Percentiles rank a stretch among this genome's conserved stretches.
phyloP scores from a whole-genome alignment of 2,888 invertebrate species.

The Synanthedon formicaeformis region DNA sequence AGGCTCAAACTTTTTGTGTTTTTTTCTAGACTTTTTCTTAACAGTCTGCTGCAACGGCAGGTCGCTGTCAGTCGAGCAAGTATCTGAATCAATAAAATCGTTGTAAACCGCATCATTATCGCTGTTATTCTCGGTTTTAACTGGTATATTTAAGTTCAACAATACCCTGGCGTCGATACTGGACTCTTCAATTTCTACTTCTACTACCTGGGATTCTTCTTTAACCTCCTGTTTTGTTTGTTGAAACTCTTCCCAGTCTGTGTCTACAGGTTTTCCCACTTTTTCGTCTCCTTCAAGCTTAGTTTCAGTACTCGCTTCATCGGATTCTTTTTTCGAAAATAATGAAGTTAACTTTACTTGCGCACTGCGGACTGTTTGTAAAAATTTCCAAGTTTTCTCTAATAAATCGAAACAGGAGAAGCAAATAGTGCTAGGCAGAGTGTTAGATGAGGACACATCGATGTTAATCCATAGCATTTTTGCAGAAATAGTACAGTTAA shows the following conservation, averaged over 20 bases:
- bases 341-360: conserved; percentile 41
- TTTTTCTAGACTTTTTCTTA: conserved; percentile 30
- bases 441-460: conserved; percentile 29
- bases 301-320: conserved; percentile 7
- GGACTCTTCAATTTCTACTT: conserved; percentile 13
- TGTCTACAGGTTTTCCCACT: conserved; percentile 39
- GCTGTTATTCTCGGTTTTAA: conserved; percentile 33
- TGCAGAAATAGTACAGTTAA: conserved; percentile 38
- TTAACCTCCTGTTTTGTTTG: conserved; percentile 37
- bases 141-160: conserved; percentile 15
- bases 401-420: conserved; percentile 55
- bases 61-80: conserved; percentile 41
- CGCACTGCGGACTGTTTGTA: conserved; percentile 44
- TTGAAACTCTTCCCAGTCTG: conserved; percentile 45
- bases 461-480: conserved; percentile 61
- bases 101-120: conserved; percentile 16
- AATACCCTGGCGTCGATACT: conserved; percentile 23
- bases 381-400: conserved; percentile 53
- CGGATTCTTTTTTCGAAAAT: conserved; percentile 17
- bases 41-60: conserved; percentile 27
- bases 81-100: conserved; percentile 14
- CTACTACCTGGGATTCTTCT: conserved; percentile 21
- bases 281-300: conserved; percentile 11
- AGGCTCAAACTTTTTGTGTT: conserved; percentile 11
- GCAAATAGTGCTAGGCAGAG: conserved; percentile 49